phyloP scores from a whole-genome alignment of 2,888 invertebrate genomes.

The Deilephila porcellus region DNA sequence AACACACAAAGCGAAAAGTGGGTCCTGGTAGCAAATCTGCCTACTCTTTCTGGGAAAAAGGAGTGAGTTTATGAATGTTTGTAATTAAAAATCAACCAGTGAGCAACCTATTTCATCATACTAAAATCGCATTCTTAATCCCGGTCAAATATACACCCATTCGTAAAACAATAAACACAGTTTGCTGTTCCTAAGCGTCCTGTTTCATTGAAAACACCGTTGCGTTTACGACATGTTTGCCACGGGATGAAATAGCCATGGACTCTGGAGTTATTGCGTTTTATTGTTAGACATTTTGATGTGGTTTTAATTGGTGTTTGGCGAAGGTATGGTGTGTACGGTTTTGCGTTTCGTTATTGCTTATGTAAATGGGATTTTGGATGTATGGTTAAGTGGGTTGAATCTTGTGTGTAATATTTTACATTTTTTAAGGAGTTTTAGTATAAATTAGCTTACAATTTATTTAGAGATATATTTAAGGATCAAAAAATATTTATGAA shows the following conservation, averaged over 20 bases:
- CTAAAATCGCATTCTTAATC: background rate
- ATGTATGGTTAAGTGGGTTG: background rate
- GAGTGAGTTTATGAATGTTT: no score
- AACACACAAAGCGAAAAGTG: no score
- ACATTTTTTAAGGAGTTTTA: background rate
- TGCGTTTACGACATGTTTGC: slow-evolving; percentile 20
- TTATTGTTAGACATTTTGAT: slow-evolving; percentile 18
- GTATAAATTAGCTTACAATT: no score
- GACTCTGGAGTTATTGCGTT: slow-evolving; percentile 6
- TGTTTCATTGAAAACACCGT: slow-evolving; percentile 19
- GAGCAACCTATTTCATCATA: no score
- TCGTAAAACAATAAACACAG: slow-evolving; percentile 1
- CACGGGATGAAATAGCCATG: slow-evolving; percentile 6
- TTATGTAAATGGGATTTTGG: background rate
- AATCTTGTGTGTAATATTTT: background rate
- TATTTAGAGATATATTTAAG: no score
- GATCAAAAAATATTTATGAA: no score
- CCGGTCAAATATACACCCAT: background rate
- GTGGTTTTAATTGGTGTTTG: slow-evolving; percentile 9
- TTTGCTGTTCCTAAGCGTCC: slow-evolving; percentile 13
- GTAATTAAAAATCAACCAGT: no score
- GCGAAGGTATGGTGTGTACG: background rate
- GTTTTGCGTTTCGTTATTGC: background rate
- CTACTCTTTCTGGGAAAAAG: no score
- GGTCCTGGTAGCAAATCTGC: no score